Evolutionary conservation across 1,140 invertebrate species (phyloP).

Genomic region (Monochamus saltuarius): DNA sequence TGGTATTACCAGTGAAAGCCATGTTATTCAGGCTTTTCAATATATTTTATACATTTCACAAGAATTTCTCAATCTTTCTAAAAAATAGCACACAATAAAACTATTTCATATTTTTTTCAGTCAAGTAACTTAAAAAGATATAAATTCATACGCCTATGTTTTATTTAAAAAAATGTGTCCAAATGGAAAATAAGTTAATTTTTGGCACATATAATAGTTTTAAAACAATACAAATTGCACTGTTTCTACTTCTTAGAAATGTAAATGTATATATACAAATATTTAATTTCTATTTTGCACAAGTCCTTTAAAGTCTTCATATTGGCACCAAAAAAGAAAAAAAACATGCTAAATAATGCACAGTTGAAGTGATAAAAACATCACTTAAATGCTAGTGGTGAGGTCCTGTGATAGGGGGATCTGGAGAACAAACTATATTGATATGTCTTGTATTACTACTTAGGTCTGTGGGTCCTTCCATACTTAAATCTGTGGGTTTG

Average conservation of each 20-base stretch:
- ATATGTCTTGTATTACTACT: slow-evolving; percentile 42
- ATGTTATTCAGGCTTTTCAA: too few relatives aligned
- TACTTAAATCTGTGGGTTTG: slow-evolving; percentile 57
- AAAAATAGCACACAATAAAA: too few relatives aligned
- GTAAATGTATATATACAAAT: slow-evolving; percentile 30
- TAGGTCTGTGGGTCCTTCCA: slow-evolving; percentile 49
- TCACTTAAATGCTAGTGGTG: slow-evolving; percentile 34
- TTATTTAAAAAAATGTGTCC: slow-evolving; percentile 6
- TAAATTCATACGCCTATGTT: slow-evolving; percentile 7
- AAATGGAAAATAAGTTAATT: slow-evolving; percentile 20
- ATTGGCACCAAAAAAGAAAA: slow-evolving; percentile 40
- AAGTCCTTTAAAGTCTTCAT: slow-evolving; percentile 19
- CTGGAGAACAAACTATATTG: slow-evolving; percentile 49
- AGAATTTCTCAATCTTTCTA: background rate
- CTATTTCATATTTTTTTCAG: too few relatives aligned
- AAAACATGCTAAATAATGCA: slow-evolving; percentile 34
- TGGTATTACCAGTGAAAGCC: slow-evolving; percentile 19
- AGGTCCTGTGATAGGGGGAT: slow-evolving; percentile 41
- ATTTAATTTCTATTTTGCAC: slow-evolving; percentile 13
- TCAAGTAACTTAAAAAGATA: too few relatives aligned
- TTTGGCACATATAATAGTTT: slow-evolving; percentile 35
- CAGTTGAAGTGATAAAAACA: slow-evolving; percentile 22
- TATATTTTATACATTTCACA: background rate
- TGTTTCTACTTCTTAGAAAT: slow-evolving; percentile 18
- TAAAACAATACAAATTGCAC: slow-evolving; percentile 30